Evolutionary conservation across 2,797 vertebrate species (phyloP).

Genomic region (Galaxias olidus): DNA sequence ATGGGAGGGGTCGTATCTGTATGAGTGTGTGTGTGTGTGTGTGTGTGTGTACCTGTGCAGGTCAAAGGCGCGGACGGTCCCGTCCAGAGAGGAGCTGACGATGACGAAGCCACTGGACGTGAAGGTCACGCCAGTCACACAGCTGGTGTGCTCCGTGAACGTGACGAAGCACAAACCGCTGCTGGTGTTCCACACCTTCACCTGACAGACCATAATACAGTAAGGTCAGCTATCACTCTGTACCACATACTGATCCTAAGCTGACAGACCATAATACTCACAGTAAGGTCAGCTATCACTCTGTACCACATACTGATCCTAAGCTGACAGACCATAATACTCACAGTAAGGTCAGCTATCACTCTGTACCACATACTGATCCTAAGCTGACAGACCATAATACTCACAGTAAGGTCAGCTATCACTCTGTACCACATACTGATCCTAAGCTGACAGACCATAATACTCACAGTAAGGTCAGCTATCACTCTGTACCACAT

Average conservation of each 20-base stretch:
- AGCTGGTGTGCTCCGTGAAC: constrained; percentile 92
- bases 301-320: too few relatives aligned
- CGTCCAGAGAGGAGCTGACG: constrained; percentile 92
- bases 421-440: too few relatives aligned
- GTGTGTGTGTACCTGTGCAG: constrained; percentile 84
- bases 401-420: neutral
- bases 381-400: too few relatives aligned
- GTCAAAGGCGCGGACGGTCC: constrained; percentile 93
- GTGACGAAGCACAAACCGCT: constrained; percentile 96
- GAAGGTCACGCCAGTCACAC: constrained; percentile 86
- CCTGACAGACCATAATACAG: constrained; percentile 64
- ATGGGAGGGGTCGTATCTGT: neutral
- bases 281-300: neutral
- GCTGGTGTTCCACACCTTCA: constrained; percentile 94
- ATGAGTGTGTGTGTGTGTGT: too few relatives aligned
- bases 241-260: too few relatives aligned
- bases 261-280: too few relatives aligned
- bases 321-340: too few relatives aligned
- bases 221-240: neutral
- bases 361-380: too few relatives aligned
- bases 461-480: too few relatives aligned
- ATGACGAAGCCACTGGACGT: constrained; percentile 86
- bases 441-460: too few relatives aligned
- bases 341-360: neutral
- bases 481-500: too few relatives aligned